A percentile compares a stretch with the other conserved stretches of the same genome.
These are phyloP conservation scores for Gryllus bimaculatus DNA, from an alignment of 1,140 invertebrate species.

Conservation along the genomic window DNA sequence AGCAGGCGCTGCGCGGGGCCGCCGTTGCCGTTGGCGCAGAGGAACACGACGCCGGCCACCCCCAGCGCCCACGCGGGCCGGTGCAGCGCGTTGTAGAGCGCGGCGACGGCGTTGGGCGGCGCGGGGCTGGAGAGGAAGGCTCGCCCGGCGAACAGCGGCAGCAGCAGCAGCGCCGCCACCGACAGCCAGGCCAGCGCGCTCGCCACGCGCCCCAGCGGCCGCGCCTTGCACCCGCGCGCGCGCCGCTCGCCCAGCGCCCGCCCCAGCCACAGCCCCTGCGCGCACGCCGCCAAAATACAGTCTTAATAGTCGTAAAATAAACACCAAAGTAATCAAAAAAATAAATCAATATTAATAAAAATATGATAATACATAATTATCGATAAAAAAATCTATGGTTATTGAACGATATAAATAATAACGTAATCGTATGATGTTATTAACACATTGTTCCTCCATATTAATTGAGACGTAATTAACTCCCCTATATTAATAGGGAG, in stretches of 20 bases:
- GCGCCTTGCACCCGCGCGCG: not conserved
- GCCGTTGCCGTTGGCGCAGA: conserved; percentile 24
- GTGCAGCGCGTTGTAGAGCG: not conserved
- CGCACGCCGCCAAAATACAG: no score
- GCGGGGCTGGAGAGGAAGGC: not conserved
- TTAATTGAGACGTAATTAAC: no score
- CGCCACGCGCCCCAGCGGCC: not conserved
- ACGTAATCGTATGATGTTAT: no score
- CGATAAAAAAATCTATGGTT: no score
- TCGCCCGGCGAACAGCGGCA: not conserved
- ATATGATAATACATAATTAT: no score
- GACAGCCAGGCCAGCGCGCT: not conserved
- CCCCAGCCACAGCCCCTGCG: not conserved
- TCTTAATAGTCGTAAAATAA: no score
- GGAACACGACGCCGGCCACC: not conserved
- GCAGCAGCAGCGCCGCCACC: not conserved
- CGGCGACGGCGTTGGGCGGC: not conserved
- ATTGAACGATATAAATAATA: no score
- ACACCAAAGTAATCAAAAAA: no score
- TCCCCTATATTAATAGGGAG: no score
- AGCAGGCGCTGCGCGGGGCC: conserved; percentile 43
- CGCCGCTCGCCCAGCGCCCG: not conserved
- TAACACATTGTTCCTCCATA: no score
- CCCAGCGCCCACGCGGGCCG: not conserved
- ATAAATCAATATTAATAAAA: no score